Base-by-base conservation (phyloP, 2,797 vertebrate species). In the Synanceia verrucosa region DNA sequence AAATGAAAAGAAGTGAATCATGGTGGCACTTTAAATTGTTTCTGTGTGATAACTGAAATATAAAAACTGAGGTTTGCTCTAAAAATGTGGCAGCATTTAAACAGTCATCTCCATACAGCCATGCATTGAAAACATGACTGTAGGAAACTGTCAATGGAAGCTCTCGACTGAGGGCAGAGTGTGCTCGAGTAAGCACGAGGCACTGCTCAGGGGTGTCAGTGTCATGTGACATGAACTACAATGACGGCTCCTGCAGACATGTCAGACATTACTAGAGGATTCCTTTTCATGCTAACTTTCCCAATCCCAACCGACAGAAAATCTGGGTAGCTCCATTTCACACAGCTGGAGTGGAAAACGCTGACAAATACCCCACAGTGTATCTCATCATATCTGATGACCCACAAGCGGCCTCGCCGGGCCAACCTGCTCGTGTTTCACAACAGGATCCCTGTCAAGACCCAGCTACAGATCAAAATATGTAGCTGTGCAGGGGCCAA, bases 271-370 rank as follows among this genome's bases (percentile, higher is more conserved):
- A 83, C 86, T 86, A 16, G 70, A 88, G 66, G 78, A 70, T 58
- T 52, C 75, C 66, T 84, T 78, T 88, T 70, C 78, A 86, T 44
- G 79, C 78, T 86, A 83, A 71, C 68, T 50, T 51, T 29, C 56
- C 66, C 10, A 29, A n/a, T n/a, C 29, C 47, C 3, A 9, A 28
- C 69, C 43, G 55, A 26, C 65, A 58, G 65, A 62, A 65, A 52
- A 61, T 64, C 19, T 0, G 52, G 9, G 74, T 18, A 23, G 83
- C 79, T 92, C 79, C n/a, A 11, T 87, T 81, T 88, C 84, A 75
- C 73, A 59, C 70, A 75, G 69, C 84, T 70, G 73, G 73, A 87
- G 76, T 72, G 84, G 81, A 87, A 89, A 92, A 82, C 0, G 61
- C 80, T 83, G 85, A 86, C 86, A 48, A 47, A 36, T 12, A 57